These are phyloP conservation scores for Drosophila glabriapex DNA, from an alignment of 2,888 invertebrate genomes.

Conservation along the genomic window DNA sequence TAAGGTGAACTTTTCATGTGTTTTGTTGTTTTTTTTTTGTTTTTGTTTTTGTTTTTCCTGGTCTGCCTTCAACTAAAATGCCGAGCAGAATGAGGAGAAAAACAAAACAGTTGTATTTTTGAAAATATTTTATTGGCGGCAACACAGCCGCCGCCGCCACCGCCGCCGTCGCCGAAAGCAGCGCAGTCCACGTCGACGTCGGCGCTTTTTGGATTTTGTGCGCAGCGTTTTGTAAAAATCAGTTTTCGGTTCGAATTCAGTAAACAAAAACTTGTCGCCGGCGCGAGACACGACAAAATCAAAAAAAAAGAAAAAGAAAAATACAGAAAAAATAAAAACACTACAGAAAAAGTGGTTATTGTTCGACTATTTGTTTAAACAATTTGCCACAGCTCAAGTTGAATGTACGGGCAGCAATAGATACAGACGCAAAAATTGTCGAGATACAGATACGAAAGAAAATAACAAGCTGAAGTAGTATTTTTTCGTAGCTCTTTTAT, in stretches of 20 bases:
- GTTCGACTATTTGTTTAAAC: constrained; percentile 74
- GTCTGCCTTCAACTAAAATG: constrained; percentile 29
- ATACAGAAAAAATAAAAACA: constrained; percentile 2
- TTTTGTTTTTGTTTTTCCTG: constrained; percentile 7
- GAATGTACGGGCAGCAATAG: constrained; percentile 60
- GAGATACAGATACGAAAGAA: constrained; percentile 26
- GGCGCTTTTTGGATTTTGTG: constrained; percentile 65
- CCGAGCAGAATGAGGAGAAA: constrained; percentile 12
- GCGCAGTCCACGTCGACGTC: constrained; percentile 17
- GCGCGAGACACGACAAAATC: constrained; percentile 70
- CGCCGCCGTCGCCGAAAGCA: neutral
- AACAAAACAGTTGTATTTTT: constrained; percentile 58
- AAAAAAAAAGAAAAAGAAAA: constrained; percentile 22
- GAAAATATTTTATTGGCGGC: constrained; percentile 68
- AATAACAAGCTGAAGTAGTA: constrained; percentile 26
- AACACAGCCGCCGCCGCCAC: constrained; percentile 21
- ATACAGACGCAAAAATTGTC: constrained; percentile 23
- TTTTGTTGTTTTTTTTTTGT: neutral
- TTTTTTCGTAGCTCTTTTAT: constrained; percentile 29
- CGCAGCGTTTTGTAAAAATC: constrained; percentile 67
- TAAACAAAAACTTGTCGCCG: constrained; percentile 85
- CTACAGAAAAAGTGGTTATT: constrained; percentile 30
- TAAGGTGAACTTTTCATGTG: constrained; percentile 16
- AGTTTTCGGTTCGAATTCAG: constrained; percentile 80
- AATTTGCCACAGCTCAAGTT: constrained; percentile 70